Evolutionary conservation across 1,140 invertebrate genomes (phyloP), one percentile per base, ranked within the genome.

Genomic region (Heterodera carotae): DNA sequence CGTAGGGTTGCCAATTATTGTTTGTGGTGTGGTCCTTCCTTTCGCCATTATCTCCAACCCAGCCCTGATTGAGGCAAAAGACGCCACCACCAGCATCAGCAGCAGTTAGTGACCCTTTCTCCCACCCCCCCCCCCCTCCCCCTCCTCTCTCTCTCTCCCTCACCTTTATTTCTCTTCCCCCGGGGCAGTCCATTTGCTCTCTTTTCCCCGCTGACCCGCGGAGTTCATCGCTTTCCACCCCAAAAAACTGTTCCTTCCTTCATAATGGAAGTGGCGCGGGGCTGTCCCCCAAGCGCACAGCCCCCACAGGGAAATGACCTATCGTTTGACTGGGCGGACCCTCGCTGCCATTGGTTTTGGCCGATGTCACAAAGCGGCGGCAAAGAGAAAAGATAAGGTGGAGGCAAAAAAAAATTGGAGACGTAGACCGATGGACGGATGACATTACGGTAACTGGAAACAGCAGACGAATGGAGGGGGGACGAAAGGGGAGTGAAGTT

Each of bases 401-500:
- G 39, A 43, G 39, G 39, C 6, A 43, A 12, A 12, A 12, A 12
- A 43, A 43, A 43, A 53, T 2, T 15, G 18, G 48, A 22, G 18
- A 53, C 48, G 48, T 10, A 53, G 48, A 53, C 48, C 12, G 12
- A 53, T 53, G 48, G 12, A 22, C 5, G 15, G 48, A 53, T 22
- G 18, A n/a, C 6, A 12, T 18, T 53, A 53, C 48, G 48, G 48
- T 53, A 53, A 18, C 39, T 6, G 39, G 2, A 5, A 53, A 53
- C 1, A 53, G 22, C 48, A 53, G 18, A n/a, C 48, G 48, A 56
- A 56, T 22, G 48, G 22, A 56, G 12, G 48, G 48, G 48, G 22
- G 48, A 66, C 27, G 15, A 64, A 15, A 5, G 81, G 80, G 34
- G 81, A 80, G 18, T 80, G 33, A n/a, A n/a, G n/a, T n/a, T n/a